Evolutionary conservation across 2,888 invertebrate genomes (phyloP), one percentile per base, ranked within the genome.

Genomic region (Heteromyza rotundicornis): DNA sequence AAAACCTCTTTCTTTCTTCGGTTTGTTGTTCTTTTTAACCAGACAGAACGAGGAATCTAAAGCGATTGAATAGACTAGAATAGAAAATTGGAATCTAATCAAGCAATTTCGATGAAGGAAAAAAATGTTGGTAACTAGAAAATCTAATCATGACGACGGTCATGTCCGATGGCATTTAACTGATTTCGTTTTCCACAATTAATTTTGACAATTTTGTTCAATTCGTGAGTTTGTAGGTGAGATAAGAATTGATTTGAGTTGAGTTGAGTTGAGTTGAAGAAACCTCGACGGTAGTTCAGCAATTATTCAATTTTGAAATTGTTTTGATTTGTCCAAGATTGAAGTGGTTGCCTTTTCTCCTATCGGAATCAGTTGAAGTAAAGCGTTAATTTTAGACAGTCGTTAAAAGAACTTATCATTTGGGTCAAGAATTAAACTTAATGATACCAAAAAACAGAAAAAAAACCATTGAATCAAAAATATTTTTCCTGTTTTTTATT

Each of bases 1-100:
- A 75, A 77, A 75, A 75, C 68, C 70, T 63, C 67, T 60, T 49
- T 47, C 17, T 2, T 47, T 47, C 19, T 50, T 51, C 51, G 57
- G 51, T 60, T 61, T 57, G 57, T 52, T 61, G 52, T 57, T 57
- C 57, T 57, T 61, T 61, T 50, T 23, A 24, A 27, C 40, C 36
- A 57, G 57, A 53, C 57, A 53, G 44, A 62, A 53, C 53, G 57
- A 24, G 19, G 2, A 55, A 47, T n/a, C n/a, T n/a, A n/a, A n/a
- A n/a, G n/a, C n/a, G n/a, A n/a, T n/a, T n/a, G n/a, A n/a, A n/a
- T n/a, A n/a, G n/a, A n/a, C n/a, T n/a, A n/a, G n/a, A n/a, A n/a
- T n/a, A n/a, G n/a, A n/a, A n/a, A n/a, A n/a, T n/a, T n/a, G 14
- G 14, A 47, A 47, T 47, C 47, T 47, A 47, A 47, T 47, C 47